A percentile compares a stretch with the other conserved stretches of the same genome.
Evolutionary conservation across 1,140 invertebrate genomes (phyloP).

Genomic region (Contarinia nasturtii): DNA sequence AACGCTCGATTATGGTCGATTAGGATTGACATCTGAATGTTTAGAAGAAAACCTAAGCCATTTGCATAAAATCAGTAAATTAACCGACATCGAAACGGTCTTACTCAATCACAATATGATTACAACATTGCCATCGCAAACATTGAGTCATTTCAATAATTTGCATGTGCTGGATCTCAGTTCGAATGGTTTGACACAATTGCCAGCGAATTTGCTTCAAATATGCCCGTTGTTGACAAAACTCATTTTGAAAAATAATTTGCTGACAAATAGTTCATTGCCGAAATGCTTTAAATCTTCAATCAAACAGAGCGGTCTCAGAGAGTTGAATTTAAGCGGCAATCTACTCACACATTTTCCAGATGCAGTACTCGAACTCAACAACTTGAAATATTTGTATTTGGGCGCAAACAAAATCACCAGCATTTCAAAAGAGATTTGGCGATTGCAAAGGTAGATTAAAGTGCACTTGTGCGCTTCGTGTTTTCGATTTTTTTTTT

Average conservation of each 20-base stretch:
- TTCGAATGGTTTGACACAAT: slow-evolving; percentile 54
- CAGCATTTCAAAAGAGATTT: slow-evolving; percentile 63
- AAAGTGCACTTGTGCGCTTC: not conserved
- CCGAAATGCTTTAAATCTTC: slow-evolving; percentile 58
- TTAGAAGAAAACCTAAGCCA: slow-evolving; percentile 29
- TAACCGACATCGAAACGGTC: slow-evolving; percentile 35
- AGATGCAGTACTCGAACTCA: slow-evolving; percentile 63
- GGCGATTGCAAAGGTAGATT: slow-evolving; percentile 52
- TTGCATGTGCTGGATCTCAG: slow-evolving; percentile 67
- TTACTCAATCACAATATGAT: slow-evolving; percentile 52
- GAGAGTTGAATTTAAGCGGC: slow-evolving; percentile 81
- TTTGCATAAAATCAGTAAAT: slow-evolving; percentile 33
- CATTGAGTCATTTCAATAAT: slow-evolving; percentile 40
- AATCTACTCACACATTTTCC: slow-evolving; percentile 73
- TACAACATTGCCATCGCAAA: slow-evolving; percentile 24
- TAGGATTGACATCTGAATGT: slow-evolving; percentile 34
- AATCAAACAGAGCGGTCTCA: slow-evolving; percentile 30
- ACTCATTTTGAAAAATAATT: slow-evolving; percentile 76
- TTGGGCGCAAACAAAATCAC: slow-evolving; percentile 72
- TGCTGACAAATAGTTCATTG: slow-evolving; percentile 55
- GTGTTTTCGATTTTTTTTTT: not conserved
- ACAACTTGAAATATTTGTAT: slow-evolving; percentile 63
- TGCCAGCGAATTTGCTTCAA: slow-evolving; percentile 52
- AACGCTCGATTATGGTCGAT: slow-evolving; percentile 48
- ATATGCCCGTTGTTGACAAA: slow-evolving; percentile 42